Evolutionary conservation across 2,888 invertebrate species (phyloP), one percentile per base, ranked within the genome.

Genomic region (Pollenia amentaria): DNA sequence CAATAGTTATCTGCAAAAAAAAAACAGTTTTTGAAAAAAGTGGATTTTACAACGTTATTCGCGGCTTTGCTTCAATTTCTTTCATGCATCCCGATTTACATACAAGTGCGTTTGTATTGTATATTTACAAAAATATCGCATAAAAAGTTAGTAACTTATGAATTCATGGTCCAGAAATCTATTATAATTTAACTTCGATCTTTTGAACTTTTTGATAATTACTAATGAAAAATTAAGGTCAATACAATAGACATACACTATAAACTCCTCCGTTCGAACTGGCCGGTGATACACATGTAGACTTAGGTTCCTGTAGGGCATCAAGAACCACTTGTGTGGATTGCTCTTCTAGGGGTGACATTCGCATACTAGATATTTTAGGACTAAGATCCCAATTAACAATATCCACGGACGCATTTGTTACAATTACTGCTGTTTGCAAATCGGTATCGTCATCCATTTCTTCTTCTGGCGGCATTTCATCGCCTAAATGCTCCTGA

Each of bases 251-350:
- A 94, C 95, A 95, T 94, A 97, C 97, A 90, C 96, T 96, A 91
- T 97, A 98, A 48, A 97, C 96, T 1, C 98, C 98, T 0, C 98
- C 98, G 92, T 97, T 97, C n/a, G 97, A 97, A 90, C 97, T 97
- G 12, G 97, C 97, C 0, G 98, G 97, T 0, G 97, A 97, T 7
- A 96, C 96, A 90, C 97, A 97, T 48, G 95, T 95, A 0, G 96
- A 96, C 57, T 95, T 93, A 1, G 93, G 93, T 84, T 93, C 92
- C 62, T 92, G 92, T 38, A 93, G 89, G 9, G 91, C 92, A 88
- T 93, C 92, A 84, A 18, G n/a, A 57, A 64, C 55, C 14, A 40
- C 69, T 48, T 77, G 79, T 2, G 60, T 76, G 9, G 77, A 42
- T 2, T 79, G 72, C 88, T 96, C 96, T 88, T 96, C 96, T 7